Percentiles rank a stretch among this genome's conserved stretches.
phyloP scores from a whole-genome alignment of 2,113 vertebrate species.

The Triplophysa tibetana region DNA sequence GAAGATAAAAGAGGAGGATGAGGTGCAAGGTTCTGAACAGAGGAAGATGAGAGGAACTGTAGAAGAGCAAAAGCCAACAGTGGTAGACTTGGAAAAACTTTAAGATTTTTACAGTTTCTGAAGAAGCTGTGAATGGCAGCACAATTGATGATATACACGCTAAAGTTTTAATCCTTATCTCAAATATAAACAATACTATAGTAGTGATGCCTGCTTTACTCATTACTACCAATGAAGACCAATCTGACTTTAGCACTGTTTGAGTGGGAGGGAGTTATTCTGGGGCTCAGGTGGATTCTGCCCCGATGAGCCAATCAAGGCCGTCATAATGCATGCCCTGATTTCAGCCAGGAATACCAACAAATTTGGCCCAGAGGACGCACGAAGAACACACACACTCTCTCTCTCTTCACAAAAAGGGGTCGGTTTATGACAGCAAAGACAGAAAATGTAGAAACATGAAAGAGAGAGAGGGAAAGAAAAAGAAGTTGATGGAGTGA shows the following conservation, averaged over 20 bases:
- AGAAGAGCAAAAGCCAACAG: not conserved
- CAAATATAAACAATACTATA: not conserved
- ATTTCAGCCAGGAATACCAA: constrained; percentile 51
- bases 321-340: constrained; percentile 52
- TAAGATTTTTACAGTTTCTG: too few species aligned
- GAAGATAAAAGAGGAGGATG: too few species aligned
- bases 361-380: constrained; percentile 47
- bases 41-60: too few species aligned
- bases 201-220: not conserved
- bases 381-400: constrained; percentile 32
- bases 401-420: constrained; percentile 22
- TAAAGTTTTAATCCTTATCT: too few species aligned
- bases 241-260: constrained; percentile 26
- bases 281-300: constrained; percentile 55
- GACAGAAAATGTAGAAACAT: constrained; percentile 27
- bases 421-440: constrained; percentile 32
- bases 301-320: constrained; percentile 52
- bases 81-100: not conserved
- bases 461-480: constrained; percentile 35
- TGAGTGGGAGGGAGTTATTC: constrained; percentile 27
- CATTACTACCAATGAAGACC: constrained; percentile 1
- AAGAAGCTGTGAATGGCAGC: too few species aligned
- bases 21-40: too few species aligned
- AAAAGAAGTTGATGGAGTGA: constrained; percentile 46
- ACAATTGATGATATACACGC: too few species aligned